Conservation (phyloP, 2,888 invertebrate species). For the Cylindroiulus punctatus region DNA sequence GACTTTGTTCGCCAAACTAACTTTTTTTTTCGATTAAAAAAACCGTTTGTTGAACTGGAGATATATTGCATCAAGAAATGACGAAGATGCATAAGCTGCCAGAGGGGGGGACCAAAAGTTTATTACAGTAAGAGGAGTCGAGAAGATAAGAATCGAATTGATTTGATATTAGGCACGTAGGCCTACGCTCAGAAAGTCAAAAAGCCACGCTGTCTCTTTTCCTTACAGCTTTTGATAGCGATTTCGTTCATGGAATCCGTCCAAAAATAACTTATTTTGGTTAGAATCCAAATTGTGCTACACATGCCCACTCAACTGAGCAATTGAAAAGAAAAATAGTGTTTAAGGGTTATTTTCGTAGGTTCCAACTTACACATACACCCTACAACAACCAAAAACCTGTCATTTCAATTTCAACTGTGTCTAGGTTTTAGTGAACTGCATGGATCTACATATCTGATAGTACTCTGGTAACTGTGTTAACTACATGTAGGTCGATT, state of each 20-base stretch:
- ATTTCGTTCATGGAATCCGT: neutral
- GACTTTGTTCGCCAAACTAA: neutral
- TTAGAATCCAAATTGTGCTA: constrained; percentile 28
- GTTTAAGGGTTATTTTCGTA: constrained; percentile 12
- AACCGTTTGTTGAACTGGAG: neutral
- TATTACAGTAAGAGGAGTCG: neutral
- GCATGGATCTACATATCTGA: no score
- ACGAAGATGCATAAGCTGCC: neutral
- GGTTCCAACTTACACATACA: no score
- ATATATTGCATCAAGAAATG: constrained; percentile 37
- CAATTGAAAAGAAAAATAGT: constrained; percentile 29
- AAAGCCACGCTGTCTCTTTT: neutral
- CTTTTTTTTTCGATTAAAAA: neutral
- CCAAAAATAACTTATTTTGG: constrained; percentile 37
- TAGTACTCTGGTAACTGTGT: no score
- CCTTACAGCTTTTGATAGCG: neutral
- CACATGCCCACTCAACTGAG: neutral
- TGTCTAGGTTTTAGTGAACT: neutral
- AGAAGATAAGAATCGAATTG: neutral
- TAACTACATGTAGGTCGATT: no score
- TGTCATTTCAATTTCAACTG: neutral
- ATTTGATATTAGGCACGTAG: neutral
- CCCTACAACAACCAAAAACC: neutral
- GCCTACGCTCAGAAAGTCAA: neutral
- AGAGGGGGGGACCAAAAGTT: neutral